These are phyloP conservation scores for Sphecodes monilicornis DNA, from an alignment of 2,888 invertebrate genomes.

Conservation along the genomic window DNA sequence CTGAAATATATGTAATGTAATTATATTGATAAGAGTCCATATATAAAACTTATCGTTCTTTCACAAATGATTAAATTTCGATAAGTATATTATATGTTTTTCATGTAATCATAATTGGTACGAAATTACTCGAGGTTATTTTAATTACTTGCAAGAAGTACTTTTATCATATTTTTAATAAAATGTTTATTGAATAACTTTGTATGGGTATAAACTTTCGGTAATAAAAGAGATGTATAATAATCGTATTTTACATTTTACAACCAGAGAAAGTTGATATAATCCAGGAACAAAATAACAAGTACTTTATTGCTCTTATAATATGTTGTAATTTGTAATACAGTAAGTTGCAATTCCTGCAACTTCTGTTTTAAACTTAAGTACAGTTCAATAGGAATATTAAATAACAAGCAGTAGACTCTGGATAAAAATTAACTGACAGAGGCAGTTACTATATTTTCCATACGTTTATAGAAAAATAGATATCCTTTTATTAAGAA, in stretches of 20 bases:
- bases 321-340: slow-evolving; percentile 11
- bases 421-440: background rate
- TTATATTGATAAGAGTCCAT: background rate
- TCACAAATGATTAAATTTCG: background rate
- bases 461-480: slow-evolving; percentile 12
- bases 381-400: background rate
- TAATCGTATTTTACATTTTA: background rate
- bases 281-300: slow-evolving; percentile 19
- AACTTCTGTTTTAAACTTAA: background rate
- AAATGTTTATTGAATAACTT: background rate
- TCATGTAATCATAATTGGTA: slow-evolving; percentile 1
- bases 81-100: slow-evolving; percentile 7
- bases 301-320: slow-evolving; percentile 21
- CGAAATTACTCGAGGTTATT: background rate
- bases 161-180: background rate
- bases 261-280: background rate
- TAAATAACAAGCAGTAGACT: slow-evolving; percentile 15
- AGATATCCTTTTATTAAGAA: background rate
- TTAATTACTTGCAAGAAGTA: background rate
- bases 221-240: slow-evolving; percentile 15
- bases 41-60: background rate
- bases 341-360: too few species aligned
- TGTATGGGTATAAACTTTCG: background rate
- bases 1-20: background rate
- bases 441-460: background rate